Conservation (phyloP, 2,113 vertebrate genomes). For the Plecturocebus donacophilus region DNA sequence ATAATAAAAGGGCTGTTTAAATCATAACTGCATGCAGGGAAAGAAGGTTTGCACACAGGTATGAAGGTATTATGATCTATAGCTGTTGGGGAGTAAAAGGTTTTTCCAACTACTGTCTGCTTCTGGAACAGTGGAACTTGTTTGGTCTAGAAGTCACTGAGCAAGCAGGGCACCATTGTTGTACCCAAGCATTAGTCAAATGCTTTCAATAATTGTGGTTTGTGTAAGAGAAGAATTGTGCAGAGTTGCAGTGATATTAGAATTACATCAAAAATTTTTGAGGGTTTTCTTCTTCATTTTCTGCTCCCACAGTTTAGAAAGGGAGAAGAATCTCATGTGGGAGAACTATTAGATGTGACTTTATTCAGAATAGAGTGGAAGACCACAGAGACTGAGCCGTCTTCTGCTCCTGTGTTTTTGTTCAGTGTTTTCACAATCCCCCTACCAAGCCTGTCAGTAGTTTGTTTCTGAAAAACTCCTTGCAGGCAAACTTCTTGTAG, state of each 20-base stretch:
- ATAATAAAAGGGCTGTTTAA: not conserved
- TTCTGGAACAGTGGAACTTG: not conserved
- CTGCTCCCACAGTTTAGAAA: not conserved
- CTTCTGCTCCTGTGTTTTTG: not conserved
- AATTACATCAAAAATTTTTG: not conserved
- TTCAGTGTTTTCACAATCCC: not conserved
- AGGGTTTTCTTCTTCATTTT: not conserved
- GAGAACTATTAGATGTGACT: not conserved
- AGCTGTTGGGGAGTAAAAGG: not conserved
- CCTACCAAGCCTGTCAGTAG: not conserved
- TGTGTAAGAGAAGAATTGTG: not conserved
- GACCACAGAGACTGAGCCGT: not conserved
- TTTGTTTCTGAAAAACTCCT: slow-evolving; percentile 16
- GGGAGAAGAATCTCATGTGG: not conserved
- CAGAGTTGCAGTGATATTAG: not conserved
- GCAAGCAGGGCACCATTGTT: not conserved
- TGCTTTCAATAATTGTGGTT: not conserved
- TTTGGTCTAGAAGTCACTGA: not conserved
- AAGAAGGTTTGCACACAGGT: not conserved
- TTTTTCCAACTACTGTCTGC: not conserved
- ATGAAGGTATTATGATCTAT: not conserved
- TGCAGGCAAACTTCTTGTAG: not conserved
- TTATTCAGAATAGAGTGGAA: not conserved
- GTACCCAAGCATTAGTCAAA: not conserved
- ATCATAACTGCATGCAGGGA: not conserved